Evolutionary conservation across 2,113 vertebrate genomes (phyloP), one percentile per base, ranked within the genome.

Genomic region (Peromyscus polionotus): DNA sequence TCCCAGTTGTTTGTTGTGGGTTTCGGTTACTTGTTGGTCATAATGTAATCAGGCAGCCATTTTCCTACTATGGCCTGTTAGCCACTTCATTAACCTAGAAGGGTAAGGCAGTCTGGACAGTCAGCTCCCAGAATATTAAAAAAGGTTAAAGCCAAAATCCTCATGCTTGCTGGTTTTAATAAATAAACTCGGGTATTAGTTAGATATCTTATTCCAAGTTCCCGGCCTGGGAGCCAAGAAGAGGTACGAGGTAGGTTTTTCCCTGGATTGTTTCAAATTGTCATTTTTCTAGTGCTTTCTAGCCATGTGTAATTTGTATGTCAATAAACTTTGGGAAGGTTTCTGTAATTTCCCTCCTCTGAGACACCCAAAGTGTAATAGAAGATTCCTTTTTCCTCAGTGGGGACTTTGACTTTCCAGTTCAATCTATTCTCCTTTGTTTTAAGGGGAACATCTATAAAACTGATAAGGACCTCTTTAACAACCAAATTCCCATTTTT

Each of bases 71-170:
- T 97, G 96, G 90, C 90, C 96, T 92, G 83, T 97, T 98, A 98
- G 94, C 92, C 96, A 99, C 93, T 95, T 98, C 98, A 98, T 98
- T 98, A 98, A 98, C 98, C 98, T 97, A 96, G 91, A 95, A 97
- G 39, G 11, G 84, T 94, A 88, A 98, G 97, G 96, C 93, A 80
- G 86, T 95, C 96, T 1, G 22, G 97, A 97, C 97, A 98, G 98
- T 98, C 98, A 98, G 95, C 95, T 96, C 93, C 92, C 88, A 96
- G 97, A 98, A 98, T 97, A 96, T 95, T 98, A 97, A 98, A 98
- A 45, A 98, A 96, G 97, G 97, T 98, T 98, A 98, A 91, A n/a
- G 16, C 17, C 88, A 70, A 96, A 91, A 65, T 3, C 86, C 33
- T 93, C 75, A 84, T 72, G 90, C 89, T 67, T 88, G 83, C 75